phyloP scores from a whole-genome alignment of 2,113 vertebrate species.

The Serinus canaria region DNA sequence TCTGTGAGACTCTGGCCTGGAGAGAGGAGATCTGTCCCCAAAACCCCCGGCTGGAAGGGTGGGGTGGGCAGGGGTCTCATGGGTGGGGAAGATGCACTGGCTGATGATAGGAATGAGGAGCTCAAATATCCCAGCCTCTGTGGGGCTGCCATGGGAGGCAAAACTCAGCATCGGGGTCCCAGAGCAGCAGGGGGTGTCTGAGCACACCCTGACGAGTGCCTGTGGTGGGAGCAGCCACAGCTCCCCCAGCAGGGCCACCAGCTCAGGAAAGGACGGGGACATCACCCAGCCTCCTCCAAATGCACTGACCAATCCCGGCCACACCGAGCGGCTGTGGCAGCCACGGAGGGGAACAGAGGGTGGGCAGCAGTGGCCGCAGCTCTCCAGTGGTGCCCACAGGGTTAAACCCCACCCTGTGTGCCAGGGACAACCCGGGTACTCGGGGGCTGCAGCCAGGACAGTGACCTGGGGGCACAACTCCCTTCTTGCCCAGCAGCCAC shows the following conservation, averaged over 20 bases:
- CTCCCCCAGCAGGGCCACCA: background rate
- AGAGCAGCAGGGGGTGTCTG: background rate
- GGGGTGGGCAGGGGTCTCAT: accelerated
- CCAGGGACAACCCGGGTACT: accelerated
- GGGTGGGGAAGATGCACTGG: background rate
- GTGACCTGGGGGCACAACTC: background rate
- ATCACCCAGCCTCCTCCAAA: accelerated
- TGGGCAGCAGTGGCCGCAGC: background rate
- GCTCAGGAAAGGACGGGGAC: accelerated
- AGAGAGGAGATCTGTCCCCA: background rate
- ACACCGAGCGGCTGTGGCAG: background rate
- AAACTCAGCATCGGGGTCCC: accelerated
- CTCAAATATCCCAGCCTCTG: background rate
- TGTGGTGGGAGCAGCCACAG: background rate
- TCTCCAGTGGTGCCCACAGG: accelerated
- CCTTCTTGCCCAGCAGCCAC: background rate
- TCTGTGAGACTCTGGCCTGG: background rate
- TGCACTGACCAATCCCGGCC: accelerated
- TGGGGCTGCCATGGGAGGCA: background rate
- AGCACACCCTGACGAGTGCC: accelerated
- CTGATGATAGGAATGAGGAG: background rate
- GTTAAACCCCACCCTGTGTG: background rate
- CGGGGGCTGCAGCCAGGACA: background rate
- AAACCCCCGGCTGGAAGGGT: accelerated
- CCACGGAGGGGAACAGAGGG: background rate